phyloP scores from a whole-genome alignment of 2,797 vertebrate species.

The Poeciliopsis infans region DNA sequence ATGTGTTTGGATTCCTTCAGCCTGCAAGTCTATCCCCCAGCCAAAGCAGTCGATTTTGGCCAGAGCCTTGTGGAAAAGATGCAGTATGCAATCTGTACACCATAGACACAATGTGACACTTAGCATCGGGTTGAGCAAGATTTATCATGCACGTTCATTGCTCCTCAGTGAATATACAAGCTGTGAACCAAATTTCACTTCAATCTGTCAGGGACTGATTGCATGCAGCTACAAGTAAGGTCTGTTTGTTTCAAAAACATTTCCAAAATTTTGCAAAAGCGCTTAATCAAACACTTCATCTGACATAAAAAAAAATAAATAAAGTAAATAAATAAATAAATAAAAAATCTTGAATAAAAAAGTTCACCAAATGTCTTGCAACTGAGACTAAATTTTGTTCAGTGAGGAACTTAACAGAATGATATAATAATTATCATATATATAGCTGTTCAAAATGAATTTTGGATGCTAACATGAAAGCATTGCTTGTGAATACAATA shows the following conservation, averaged over 20 bases:
- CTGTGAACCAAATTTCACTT: constrained; percentile 59
- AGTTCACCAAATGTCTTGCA: no score
- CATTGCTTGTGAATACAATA: neutral
- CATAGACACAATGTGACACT: constrained; percentile 76
- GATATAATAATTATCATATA: neutral
- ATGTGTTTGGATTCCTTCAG: constrained; percentile 29
- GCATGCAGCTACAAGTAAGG: constrained; percentile 55
- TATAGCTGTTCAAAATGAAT: neutral
- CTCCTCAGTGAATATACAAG: constrained; percentile 54
- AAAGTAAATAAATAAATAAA: neutral
- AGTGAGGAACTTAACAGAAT: neutral
- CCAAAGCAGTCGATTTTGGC: constrained; percentile 50
- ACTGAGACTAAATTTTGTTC: neutral
- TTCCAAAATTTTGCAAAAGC: constrained; percentile 71
- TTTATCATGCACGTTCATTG: constrained; percentile 69
- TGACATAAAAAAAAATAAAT: neutral
- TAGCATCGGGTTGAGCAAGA: constrained; percentile 65
- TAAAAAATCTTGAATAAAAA: neutral
- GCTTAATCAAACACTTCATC: constrained; percentile 45
- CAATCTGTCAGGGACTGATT: constrained; percentile 51
- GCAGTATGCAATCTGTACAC: constrained; percentile 70
- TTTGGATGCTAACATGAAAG: neutral
- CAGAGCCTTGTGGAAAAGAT: constrained; percentile 59
- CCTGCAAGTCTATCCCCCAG: constrained; percentile 40
- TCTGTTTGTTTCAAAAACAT: constrained; percentile 46